phyloP scores from a whole-genome alignment of 2,888 invertebrate genomes.

The Epistrophe grossulariae region DNA sequence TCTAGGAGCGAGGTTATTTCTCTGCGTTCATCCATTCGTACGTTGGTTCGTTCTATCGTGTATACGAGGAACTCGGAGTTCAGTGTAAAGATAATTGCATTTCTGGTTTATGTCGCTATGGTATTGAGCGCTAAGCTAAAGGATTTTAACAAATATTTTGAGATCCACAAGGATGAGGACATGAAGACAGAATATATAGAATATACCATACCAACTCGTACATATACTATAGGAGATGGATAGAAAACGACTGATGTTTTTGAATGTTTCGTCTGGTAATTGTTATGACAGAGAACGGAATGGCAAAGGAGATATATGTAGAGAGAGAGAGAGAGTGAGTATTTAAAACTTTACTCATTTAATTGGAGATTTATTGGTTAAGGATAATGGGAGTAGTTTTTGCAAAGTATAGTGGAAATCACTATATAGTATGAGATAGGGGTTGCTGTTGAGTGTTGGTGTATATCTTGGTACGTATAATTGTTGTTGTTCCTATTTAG shows the following conservation, averaged over 20 bases:
- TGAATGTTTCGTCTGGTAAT: slow-evolving; percentile 72
- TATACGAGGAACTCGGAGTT: slow-evolving; percentile 37
- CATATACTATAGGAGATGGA: slow-evolving; percentile 14
- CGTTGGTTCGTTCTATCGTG: neutral
- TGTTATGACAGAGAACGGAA: slow-evolving; percentile 68
- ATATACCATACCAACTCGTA: neutral
- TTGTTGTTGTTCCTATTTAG: neutral
- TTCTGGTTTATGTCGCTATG: slow-evolving; percentile 75
- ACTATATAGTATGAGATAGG: too few species aligned
- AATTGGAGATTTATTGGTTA: slow-evolving; percentile 71
- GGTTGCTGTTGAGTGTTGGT: neutral
- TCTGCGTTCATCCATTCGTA: neutral
- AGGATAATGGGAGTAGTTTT: slow-evolving; percentile 59
- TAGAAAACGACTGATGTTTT: slow-evolving; percentile 63
- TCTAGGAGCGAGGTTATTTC: slow-evolving; percentile 29
- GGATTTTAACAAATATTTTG: slow-evolving; percentile 68
- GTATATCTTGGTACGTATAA: neutral
- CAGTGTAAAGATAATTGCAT: slow-evolving; percentile 74
- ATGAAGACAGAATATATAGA: slow-evolving; percentile 24
- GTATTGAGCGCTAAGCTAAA: slow-evolving; percentile 72
- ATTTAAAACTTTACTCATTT: slow-evolving; percentile 73
- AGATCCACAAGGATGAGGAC: slow-evolving; percentile 35
- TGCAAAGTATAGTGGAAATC: neutral
- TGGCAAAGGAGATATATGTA: slow-evolving; percentile 21
- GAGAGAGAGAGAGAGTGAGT: too few species aligned